Evolutionary conservation across 2,888 invertebrate genomes (phyloP).

Genomic region (Drosophila recens): DNA sequence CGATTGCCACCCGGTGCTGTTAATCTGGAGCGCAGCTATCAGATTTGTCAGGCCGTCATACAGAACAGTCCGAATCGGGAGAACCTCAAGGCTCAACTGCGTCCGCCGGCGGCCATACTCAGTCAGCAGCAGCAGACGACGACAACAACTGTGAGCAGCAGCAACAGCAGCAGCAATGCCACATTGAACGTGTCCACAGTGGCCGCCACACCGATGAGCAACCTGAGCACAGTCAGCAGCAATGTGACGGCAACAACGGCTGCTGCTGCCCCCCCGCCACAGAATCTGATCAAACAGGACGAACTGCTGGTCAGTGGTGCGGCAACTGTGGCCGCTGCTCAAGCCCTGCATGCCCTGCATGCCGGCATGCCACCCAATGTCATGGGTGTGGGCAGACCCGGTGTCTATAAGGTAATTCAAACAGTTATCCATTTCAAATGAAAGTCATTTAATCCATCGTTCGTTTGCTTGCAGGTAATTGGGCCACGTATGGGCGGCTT

Average conservation of each 20-base stretch:
- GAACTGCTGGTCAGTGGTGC: slow-evolving; percentile 64
- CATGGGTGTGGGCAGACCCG: slow-evolving; percentile 83
- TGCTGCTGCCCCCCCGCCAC: slow-evolving; percentile 67
- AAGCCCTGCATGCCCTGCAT: slow-evolving; percentile 47
- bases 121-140: slow-evolving; percentile 63
- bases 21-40: slow-evolving; percentile 96
- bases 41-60: slow-evolving; percentile 96
- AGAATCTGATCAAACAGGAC: slow-evolving; percentile 74
- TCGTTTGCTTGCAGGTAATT: slow-evolving; percentile 75
- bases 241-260: slow-evolving; percentile 57
- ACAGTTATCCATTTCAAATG: not conserved
- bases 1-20: slow-evolving; percentile 95
- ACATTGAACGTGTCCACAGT: slow-evolving; percentile 69
- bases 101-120: slow-evolving; percentile 93
- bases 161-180: slow-evolving; percentile 57
- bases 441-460: not conserved
- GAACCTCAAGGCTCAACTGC: slow-evolving; percentile 92
- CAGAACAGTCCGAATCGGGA: slow-evolving; percentile 97
- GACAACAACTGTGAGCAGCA: slow-evolving; percentile 48
- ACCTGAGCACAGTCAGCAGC: slow-evolving; percentile 44
- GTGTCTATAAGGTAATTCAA: slow-evolving; percentile 83
- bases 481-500: slow-evolving; percentile 84
- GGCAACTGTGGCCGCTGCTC: slow-evolving; percentile 44
- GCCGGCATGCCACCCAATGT: slow-evolving; percentile 79
- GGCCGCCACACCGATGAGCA: slow-evolving; percentile 67